Evolutionary conservation across 2,888 invertebrate species (phyloP), one percentile per base, ranked within the genome.

Genomic region (Alcis repandata): DNA sequence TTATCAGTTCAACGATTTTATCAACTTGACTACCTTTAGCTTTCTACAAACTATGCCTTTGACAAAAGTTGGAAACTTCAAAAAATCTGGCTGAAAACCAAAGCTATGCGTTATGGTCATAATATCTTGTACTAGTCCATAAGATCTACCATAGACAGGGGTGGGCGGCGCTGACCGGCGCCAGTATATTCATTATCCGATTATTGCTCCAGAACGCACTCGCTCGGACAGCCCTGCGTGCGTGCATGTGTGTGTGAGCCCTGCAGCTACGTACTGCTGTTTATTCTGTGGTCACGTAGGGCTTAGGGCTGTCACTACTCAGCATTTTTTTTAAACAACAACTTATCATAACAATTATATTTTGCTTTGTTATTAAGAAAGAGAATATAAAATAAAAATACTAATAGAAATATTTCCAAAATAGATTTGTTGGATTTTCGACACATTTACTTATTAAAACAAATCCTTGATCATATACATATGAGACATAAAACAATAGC

Each of bases 151-250:
- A 13, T 15, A 59, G 53, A 48, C 68, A 77, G 77, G 78, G 78
- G 76, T 72, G 73, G 72, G 69, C 70, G 60, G 66, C 67, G 61
- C 66, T 70, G 72, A 69, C 63, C 76, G 78, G 75, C 77, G 78
- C 76, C 77, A 73, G 78, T 77, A 76, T 82, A 82, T 85, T 83
- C 82, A 85, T 84, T 84, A 85, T 83, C 76, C 81, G 86, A 87
- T 87, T 86, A 87, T 82, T 82, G 79, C 84, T 82, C 79, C 84
- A 80, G 79, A 85, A 80, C 62, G 67, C 70, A 63, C 61, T 67
- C 65, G 54, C 54, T 53, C 49, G 59, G 56, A 38, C 66, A 67
- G 57, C 67, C 68, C 62, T 67, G 57, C 51, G 32, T 43, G 32
- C 33, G 15, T 59, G 54, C 45, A 52, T 41, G 59, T 58, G 53